Conservation (phyloP, 2,797 vertebrate species). For the Danio tinwini region DNA sequence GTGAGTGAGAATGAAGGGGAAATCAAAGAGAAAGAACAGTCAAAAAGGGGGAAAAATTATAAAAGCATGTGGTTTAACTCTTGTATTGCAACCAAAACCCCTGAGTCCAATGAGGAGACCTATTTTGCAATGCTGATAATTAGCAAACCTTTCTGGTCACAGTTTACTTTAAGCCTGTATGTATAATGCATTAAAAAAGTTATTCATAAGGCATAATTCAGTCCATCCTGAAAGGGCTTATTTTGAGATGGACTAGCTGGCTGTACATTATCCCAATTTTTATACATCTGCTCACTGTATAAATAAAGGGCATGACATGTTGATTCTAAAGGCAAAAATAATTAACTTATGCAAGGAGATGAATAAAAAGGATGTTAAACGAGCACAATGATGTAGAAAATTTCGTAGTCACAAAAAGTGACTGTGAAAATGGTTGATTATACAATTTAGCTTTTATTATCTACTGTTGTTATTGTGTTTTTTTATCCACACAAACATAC, state of each 20-base stretch:
- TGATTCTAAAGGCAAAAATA: not conserved
- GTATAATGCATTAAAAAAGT: conserved; percentile 14
- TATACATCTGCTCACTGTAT: not conserved
- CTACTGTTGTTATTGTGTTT: not conserved
- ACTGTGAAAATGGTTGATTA: not conserved
- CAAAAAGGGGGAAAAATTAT: not conserved
- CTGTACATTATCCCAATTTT: conserved; percentile 3
- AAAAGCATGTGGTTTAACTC: conserved; percentile 23
- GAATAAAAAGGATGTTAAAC: not conserved
- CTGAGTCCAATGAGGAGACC: conserved; percentile 13
- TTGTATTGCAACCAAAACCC: conserved; percentile 20
- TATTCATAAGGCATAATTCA: not conserved
- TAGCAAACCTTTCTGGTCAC: conserved; percentile 34
- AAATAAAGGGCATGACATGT: conserved; percentile 26
- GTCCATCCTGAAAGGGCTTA: conserved; percentile 1
- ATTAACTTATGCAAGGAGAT: conserved; percentile 2
- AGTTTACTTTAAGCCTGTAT: conserved; percentile 25
- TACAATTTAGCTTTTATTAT: not conserved
- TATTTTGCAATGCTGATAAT: conserved; percentile 43
- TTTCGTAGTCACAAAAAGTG: not conserved
- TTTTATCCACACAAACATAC: too few species aligned
- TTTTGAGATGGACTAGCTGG: conserved; percentile 16
- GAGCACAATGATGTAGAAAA: not conserved
- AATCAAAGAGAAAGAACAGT: conserved; percentile 8
- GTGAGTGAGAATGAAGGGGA: not conserved